Evolutionary conservation across 2,113 vertebrate species (phyloP), one percentile per base, ranked within the genome.

Genomic region (Neofelis nebulosa): DNA sequence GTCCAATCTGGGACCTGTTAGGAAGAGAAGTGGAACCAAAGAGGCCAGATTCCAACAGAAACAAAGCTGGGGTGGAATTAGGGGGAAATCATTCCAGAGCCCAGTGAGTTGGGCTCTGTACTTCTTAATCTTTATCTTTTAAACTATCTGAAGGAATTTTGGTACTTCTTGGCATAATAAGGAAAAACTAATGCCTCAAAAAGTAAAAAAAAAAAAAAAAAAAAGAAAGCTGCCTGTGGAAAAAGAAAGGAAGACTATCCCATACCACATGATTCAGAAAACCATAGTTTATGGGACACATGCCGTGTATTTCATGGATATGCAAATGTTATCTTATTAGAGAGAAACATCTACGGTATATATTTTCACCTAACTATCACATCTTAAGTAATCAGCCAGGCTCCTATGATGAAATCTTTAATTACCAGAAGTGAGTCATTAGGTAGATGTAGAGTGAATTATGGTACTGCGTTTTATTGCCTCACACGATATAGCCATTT

Each of bases 351-450:
- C 96, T 97, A 94, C 87, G 91, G 65, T 97, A 57, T 89, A 65
- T 97, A 89, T 96, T 98, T 98, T 98, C 94, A 98, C 96, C 95
- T 97, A 92, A 61, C 90, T 97, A 96, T 96, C 97, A 97, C 94
- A 98, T 98, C 97, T 98, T 98, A 98, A 98, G 97, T 98, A 98
- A 98, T 99, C 98, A 98, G 95, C 95, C 91, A 92, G 97, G 98
- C 98, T 98, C 98, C 98, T 94, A 97, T 95, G 98, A 98, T 98
- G 96, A 96, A 98, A 98, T 98, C 90, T 98, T 98, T 98, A 99
- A 99, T 99, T 98, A 99, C 88, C 89, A 95, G 97, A 97, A 98
- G 98, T 97, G 93, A 8, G 91, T 98, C 98, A 97, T 98, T 98
- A 98, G 97, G 97, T 98, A 97, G 97, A 95, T 97, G 95, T 92